Conservation (phyloP, 37 sponge, comb jelly and placozoan genomes). For the Theonella swinhoei region DNA sequence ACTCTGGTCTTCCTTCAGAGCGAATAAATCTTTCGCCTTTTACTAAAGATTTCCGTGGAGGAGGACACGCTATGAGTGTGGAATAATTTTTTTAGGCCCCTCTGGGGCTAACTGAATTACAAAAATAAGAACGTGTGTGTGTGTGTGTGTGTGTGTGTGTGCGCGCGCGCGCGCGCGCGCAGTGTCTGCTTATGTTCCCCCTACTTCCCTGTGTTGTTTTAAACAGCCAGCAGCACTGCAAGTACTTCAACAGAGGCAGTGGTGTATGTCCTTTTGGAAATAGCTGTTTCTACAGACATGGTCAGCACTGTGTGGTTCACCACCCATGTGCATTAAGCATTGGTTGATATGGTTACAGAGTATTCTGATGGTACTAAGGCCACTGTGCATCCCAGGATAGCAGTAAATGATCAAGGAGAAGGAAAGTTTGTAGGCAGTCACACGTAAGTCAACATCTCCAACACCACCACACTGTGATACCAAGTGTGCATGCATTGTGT, state of each 20-base stretch:
- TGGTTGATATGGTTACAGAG: conserved; percentile 40
- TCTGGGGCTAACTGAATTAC: too few species aligned
- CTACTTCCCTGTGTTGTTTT: not conserved
- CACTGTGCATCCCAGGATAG: conserved; percentile 23
- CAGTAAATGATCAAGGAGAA: conserved; percentile 38
- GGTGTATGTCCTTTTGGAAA: conserved; percentile 87
- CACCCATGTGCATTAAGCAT: too few species aligned
- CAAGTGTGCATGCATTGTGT: not conserved
- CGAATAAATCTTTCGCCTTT: too few species aligned
- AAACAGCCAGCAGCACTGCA: conserved; percentile 70
- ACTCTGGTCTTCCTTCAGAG: too few species aligned
- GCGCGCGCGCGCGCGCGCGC: too few species aligned
- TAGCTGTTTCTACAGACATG: conserved; percentile 90
- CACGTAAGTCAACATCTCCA: conserved; percentile 20
- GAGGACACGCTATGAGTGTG: too few species aligned
- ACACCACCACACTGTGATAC: not conserved
- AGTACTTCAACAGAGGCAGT: conserved; percentile 77
- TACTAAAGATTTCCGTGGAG: too few species aligned
- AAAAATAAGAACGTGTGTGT: too few species aligned
- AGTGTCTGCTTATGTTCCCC: not conserved
- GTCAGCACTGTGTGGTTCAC: conserved; percentile 44
- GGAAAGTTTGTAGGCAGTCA: conserved; percentile 20
- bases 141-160: too few species aligned
- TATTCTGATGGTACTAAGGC: conserved; percentile 72
- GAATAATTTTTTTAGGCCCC: too few species aligned